Evolutionary conservation across 2,888 invertebrate genomes (phyloP).

Genomic region (Erebia ligea): DNA sequence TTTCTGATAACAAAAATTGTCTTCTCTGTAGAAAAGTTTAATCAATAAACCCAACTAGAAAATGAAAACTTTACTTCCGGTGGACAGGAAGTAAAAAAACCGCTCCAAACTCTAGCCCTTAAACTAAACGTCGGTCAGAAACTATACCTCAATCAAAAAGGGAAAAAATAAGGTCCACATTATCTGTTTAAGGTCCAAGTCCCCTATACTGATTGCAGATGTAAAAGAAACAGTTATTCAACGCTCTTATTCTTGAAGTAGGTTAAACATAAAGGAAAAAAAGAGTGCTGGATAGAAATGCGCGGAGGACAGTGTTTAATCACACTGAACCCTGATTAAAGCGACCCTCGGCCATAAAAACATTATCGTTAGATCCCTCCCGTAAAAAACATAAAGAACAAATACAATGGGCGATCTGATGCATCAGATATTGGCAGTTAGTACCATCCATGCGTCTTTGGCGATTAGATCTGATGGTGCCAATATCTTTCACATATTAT

Average conservation of each 20-base stretch:
- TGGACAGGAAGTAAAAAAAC: no score
- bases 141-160: no score
- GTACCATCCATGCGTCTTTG: slow-evolving; percentile 70
- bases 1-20: no score
- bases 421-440: slow-evolving; percentile 82
- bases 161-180: no score
- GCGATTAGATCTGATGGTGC: slow-evolving; percentile 63
- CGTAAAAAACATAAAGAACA: slow-evolving; percentile 81
- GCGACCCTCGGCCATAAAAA: slow-evolving; percentile 77
- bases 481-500: slow-evolving; percentile 38
- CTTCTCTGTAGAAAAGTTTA: background rate
- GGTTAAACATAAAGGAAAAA: slow-evolving; percentile 1
- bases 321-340: slow-evolving; percentile 80
- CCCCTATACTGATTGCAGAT: no score
- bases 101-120: no score
- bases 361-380: slow-evolving; percentile 80
- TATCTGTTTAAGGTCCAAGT: no score
- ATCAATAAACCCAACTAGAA: background rate
- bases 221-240: background rate
- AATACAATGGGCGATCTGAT: slow-evolving; percentile 76
- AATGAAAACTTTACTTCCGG: background rate
- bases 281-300: slow-evolving; percentile 14
- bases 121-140: no score
- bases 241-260: background rate
- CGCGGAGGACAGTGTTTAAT: slow-evolving; percentile 62